Percentiles rank a stretch among this genome's conserved stretches.
Evolutionary conservation across 2,113 vertebrate genomes (phyloP).

Genomic region (Lophura nycthemera): DNA sequence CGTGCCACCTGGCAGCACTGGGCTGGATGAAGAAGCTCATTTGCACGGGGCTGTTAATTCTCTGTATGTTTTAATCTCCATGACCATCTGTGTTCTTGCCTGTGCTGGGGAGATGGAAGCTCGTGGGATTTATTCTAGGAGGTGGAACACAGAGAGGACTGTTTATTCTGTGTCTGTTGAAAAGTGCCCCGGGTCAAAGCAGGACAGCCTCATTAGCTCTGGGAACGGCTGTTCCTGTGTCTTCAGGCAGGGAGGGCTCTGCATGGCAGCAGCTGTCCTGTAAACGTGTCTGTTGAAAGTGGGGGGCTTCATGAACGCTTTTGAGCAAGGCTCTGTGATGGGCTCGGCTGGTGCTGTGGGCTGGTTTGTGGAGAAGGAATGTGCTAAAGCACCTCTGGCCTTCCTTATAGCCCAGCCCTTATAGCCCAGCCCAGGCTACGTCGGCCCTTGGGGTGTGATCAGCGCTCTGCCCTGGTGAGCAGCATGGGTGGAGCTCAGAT

Average conservation of each 20-base stretch:
- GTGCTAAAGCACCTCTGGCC: not conserved
- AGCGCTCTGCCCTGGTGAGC: not conserved
- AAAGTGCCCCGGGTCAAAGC: conserved; percentile 26
- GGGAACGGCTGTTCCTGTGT: not conserved
- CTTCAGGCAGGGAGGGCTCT: not conserved
- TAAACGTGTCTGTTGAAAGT: not conserved
- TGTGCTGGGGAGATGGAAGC: not conserved
- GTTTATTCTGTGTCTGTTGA: conserved; percentile 20
- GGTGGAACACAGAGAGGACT: not conserved
- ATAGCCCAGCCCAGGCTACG: not conserved
- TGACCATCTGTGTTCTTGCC: conserved; percentile 68
- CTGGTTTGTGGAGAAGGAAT: not conserved
- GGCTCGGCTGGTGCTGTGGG: not conserved
- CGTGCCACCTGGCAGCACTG: not conserved
- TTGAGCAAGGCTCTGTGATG: not conserved
- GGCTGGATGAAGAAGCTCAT: conserved; percentile 39
- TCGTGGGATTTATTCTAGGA: conserved; percentile 62
- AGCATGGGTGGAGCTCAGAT: rapidly evolving
- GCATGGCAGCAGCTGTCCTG: not conserved
- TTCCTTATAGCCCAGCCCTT: not conserved
- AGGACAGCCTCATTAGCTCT: conserved; percentile 7
- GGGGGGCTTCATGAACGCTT: not conserved
- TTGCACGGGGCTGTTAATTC: conserved; percentile 61
- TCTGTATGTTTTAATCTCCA: conserved; percentile 46
- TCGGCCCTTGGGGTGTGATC: not conserved